Conservation (phyloP, 2,113 vertebrate species). For the Hemicordylus capensis region DNA sequence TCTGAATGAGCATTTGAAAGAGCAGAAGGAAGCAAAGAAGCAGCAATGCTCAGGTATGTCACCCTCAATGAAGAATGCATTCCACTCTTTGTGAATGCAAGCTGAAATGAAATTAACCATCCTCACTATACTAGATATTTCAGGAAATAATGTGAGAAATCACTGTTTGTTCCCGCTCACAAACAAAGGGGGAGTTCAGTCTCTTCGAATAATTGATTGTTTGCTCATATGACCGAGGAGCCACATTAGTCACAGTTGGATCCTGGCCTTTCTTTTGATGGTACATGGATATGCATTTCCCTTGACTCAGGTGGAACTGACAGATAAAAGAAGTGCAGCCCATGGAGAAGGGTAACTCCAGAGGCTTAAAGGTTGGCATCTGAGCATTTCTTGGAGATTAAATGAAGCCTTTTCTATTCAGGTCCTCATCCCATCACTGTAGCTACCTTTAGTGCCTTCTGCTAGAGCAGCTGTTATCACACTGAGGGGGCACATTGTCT, state of each 20-base stretch:
- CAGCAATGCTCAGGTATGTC: not conserved
- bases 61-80: not conserved
- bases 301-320: not conserved
- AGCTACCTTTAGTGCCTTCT: not conserved
- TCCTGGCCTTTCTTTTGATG: not conserved
- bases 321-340: not conserved
- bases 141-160: not conserved
- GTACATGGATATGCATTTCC: not conserved
- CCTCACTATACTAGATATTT: not conserved
- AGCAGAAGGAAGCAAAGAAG: not conserved
- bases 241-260: not conserved
- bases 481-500: not conserved
- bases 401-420: not conserved
- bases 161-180: not conserved
- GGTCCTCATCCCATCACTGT: not conserved
- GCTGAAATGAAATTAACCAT: not conserved
- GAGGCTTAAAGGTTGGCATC: not conserved
- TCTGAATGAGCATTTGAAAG: not conserved
- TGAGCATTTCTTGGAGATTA: not conserved
- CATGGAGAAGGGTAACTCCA: not conserved
- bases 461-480: conserved; percentile 6
- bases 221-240: not conserved
- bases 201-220: not conserved
- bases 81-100: not conserved
- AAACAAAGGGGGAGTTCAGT: conserved; percentile 2